Evolutionary conservation across 2,888 invertebrate genomes (phyloP), one percentile per base, ranked within the genome.

Genomic region (Lochmaea capreae): DNA sequence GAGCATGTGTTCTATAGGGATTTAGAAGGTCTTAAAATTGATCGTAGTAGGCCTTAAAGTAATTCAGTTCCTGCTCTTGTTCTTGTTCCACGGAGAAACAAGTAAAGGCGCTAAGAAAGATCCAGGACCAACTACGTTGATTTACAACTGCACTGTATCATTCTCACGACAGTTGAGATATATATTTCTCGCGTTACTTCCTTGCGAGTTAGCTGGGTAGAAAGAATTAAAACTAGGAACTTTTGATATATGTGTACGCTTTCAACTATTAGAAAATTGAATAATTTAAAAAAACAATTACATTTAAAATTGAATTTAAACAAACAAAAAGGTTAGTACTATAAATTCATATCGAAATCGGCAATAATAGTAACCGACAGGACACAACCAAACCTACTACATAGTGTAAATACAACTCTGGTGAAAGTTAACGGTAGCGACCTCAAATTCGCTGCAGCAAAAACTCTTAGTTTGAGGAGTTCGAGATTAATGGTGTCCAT

Each of bases 81-180:
- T 74, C 68, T 49, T 18, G 65, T 68, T 59, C 65, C 52, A 54
- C 65, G 69, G 69, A 46, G 46, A 69, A 73, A 73, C 73, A 70
- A 73, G 62, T 69, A 61, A 68, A 68, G 73, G 73, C 69, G 77
- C 77, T 75, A 72, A 77, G 77, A 72, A 72, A 68, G 74, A 77
- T 77, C 77, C 77, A 72, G 74, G 72, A 73, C 73, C 75, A 74
- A 72, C 75, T 74, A 72, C 67, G 75, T 80, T 85, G 85, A 85
- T 85, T 84, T 84, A 85, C 83, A 75, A 76, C 79, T 67, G 79
- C 80, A 81, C 76, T 85, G 82, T 80, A 83, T 85, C 84, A 84
- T 84, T 79, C 79, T 73, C 75, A 76, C 79, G 84, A 84, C 84
- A 83, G 80, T 77, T 77, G 76, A 80, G 81, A 82, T 79, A 78